Evolutionary conservation across 2,888 invertebrate genomes (phyloP).

Genomic region (Macaria liturata): DNA sequence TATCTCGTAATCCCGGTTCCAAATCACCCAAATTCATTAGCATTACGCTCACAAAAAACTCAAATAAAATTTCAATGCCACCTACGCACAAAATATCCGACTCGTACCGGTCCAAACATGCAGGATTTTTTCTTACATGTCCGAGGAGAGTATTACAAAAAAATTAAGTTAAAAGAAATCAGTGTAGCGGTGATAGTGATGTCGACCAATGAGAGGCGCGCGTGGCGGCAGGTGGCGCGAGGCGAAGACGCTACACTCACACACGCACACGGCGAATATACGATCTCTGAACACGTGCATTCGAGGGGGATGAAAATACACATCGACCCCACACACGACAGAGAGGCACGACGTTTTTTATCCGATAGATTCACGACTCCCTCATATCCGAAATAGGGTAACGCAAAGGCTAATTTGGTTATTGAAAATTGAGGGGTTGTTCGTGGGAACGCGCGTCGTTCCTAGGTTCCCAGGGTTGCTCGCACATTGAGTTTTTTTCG

Average conservation of each 20-base stretch:
- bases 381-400: slow-evolving; percentile 83
- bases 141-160: slow-evolving; percentile 77
- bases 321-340: slow-evolving; percentile 43
- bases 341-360: slow-evolving; percentile 74
- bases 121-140: slow-evolving; percentile 76
- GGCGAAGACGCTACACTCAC: slow-evolving; percentile 68
- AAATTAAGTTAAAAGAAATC: slow-evolving; percentile 81
- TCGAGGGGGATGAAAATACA: slow-evolving; percentile 77
- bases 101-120: slow-evolving; percentile 79
- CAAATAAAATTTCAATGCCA: slow-evolving; percentile 73
- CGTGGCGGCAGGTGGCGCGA: slow-evolving; percentile 75
- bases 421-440: slow-evolving; percentile 84
- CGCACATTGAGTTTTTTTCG: slow-evolving; percentile 82
- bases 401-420: slow-evolving; percentile 85
- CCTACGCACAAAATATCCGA: slow-evolving; percentile 77
- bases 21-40: slow-evolving; percentile 65
- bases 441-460: slow-evolving; percentile 87
- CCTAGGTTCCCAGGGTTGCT: slow-evolving; percentile 86
- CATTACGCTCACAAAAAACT: slow-evolving; percentile 72
- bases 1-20: slow-evolving; percentile 49
- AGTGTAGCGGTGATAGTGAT: slow-evolving; percentile 80
- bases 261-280: slow-evolving; percentile 67
- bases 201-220: slow-evolving; percentile 77
- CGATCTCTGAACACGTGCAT: slow-evolving; percentile 82
- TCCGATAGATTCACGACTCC: slow-evolving; percentile 82